Percentiles rank a stretch among this genome's conserved stretches.
These are phyloP conservation scores for Drosophila bocki DNA, from an alignment of 1,140 invertebrate genomes.

Conservation along the genomic window DNA sequence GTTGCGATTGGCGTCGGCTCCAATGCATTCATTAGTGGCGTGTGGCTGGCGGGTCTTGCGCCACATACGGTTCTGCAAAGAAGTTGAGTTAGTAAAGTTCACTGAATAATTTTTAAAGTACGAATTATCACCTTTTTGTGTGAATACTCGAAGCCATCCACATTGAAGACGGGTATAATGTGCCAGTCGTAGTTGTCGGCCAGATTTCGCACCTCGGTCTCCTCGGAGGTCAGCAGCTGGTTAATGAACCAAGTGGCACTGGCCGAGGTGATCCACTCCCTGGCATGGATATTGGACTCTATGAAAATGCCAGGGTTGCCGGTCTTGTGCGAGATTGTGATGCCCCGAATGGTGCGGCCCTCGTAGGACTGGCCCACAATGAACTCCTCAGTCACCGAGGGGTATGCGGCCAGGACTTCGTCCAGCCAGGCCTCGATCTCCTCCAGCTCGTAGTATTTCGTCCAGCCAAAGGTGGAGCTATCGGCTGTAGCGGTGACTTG, in stretches of 20 bases:
- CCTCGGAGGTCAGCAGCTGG: conserved; percentile 83
- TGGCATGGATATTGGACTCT: conserved; percentile 86
- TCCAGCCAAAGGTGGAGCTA: conserved; percentile 82
- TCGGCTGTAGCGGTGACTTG: conserved; percentile 47
- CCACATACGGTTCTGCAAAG: conserved; percentile 86
- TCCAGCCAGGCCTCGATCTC: conserved; percentile 86
- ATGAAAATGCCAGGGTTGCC: conserved; percentile 86
- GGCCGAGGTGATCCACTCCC: conserved; percentile 88
- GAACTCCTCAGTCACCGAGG: conserved; percentile 63
- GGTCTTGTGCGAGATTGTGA: conserved; percentile 87
- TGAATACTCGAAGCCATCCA: conserved; percentile 90
- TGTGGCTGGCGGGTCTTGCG: conserved; percentile 86
- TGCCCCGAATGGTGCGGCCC: conserved; percentile 87
- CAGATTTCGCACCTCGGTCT: conserved; percentile 76
- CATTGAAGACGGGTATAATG: conserved; percentile 90
- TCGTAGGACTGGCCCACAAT: conserved; percentile 86
- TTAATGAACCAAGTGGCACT: conserved; percentile 87
- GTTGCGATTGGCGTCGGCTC: conserved; percentile 90
- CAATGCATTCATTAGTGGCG: conserved; percentile 85
- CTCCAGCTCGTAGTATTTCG: conserved; percentile 83
- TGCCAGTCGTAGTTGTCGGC: conserved; percentile 87
- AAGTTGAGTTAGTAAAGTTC: not conserved
- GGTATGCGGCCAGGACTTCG: conserved; percentile 77
- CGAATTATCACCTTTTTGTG: conserved; percentile 78
- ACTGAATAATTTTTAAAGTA: accelerated